A percentile compares a stretch with the other conserved stretches of the same genome.
Evolutionary conservation across 2,797 vertebrate species (phyloP).

Genomic region (Lateolabrax maculatus): DNA sequence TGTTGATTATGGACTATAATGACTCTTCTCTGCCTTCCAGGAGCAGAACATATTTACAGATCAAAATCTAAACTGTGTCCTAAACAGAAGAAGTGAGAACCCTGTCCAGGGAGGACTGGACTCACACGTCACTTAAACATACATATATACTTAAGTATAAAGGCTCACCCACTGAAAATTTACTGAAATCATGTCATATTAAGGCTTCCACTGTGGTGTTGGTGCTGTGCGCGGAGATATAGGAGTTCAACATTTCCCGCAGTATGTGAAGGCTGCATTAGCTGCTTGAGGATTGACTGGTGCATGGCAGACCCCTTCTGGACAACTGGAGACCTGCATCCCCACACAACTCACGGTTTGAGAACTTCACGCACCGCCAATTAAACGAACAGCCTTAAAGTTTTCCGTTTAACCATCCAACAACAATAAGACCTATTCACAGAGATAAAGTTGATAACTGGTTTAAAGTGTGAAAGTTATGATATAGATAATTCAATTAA

Average conservation of each 20-base stretch:
- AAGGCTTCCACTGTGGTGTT: not conserved
- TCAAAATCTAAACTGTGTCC: not conserved
- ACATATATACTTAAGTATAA: not conserved
- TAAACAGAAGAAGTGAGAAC: not conserved
- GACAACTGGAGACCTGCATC: constrained; percentile 25
- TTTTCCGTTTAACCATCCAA: not conserved
- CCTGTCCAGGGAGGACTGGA: not conserved
- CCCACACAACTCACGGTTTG: not conserved
- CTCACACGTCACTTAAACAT: not conserved
- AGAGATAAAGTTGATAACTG: not conserved
- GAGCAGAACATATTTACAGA: not conserved
- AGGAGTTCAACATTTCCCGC: not conserved
- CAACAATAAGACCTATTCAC: not conserved
- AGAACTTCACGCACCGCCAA: not conserved
- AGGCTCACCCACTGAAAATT: not conserved
- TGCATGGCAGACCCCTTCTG: constrained; percentile 64
- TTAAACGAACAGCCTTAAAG: not conserved
- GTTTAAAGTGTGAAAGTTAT: not conserved
- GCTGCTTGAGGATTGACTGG: not conserved
- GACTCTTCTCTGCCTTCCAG: no score
- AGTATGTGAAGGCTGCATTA: constrained; percentile 39
- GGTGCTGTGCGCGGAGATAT: no score
- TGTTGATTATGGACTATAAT: not conserved
- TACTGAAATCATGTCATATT: not conserved
- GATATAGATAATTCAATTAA: not conserved